Evolutionary conservation across 2,888 invertebrate genomes (phyloP).

Genomic region (Molanna angustata): DNA sequence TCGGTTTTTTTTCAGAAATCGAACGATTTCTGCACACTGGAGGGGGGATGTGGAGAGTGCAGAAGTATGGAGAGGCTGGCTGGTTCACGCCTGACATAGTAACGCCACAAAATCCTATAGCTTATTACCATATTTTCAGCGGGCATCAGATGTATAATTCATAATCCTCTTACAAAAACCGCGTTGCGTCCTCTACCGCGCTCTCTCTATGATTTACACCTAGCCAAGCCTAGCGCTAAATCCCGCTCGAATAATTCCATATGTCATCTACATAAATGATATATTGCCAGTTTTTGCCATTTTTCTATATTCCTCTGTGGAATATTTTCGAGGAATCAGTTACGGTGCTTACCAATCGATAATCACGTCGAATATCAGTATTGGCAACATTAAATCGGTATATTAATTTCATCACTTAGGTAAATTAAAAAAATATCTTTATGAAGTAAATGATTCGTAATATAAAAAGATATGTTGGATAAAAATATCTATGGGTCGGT

Average conservation of each 20-base stretch:
- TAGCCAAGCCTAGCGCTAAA: constrained; percentile 7
- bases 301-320: constrained; percentile 9
- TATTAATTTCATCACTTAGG: no score
- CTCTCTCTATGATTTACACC: constrained; percentile 29
- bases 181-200: constrained; percentile 17
- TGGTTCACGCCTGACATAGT: no score
- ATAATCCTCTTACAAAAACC: constrained; percentile 33
- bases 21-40: constrained; percentile 10
- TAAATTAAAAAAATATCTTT: no score
- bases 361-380: no score
- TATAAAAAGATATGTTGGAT: no score
- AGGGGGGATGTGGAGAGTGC: no score
- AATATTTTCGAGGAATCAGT: background rate
- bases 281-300: constrained; percentile 14
- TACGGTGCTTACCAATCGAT: no score
- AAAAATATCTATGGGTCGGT: no score
- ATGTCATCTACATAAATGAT: constrained; percentile 21
- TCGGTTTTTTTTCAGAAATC: constrained; percentile 14
- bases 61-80: no score
- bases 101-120: background rate
- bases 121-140: constrained; percentile 32
- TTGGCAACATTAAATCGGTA: no score
- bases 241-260: constrained; percentile 17
- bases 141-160: constrained; percentile 31
- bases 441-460: no score